Percentiles rank a stretch among this genome's conserved stretches.
phyloP scores from a whole-genome alignment of 1,140 invertebrate genomes.

The Drosophila aff. region DNA sequence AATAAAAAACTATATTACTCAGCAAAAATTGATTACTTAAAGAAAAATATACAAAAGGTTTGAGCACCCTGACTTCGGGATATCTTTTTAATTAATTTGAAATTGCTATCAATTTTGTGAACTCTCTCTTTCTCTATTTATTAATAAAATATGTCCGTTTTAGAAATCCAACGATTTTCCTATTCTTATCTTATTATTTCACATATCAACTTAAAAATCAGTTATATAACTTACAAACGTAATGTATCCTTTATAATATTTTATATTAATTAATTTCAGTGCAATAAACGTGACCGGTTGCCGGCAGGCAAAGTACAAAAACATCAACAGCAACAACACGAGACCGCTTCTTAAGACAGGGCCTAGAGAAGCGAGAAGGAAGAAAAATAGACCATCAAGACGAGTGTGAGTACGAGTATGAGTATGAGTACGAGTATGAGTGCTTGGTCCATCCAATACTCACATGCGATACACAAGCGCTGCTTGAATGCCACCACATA shows the following conservation, averaged over 20 bases:
- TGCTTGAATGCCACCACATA: constrained; percentile 27
- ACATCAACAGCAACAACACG: constrained; percentile 16
- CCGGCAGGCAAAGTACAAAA: constrained; percentile 50
- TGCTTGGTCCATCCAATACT: constrained; percentile 46
- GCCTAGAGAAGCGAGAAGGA: constrained; percentile 18
- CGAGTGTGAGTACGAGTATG: constrained; percentile 19
- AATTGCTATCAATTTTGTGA: not conserved
- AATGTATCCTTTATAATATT: no score
- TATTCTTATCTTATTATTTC: not conserved
- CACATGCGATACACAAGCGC: constrained; percentile 27
- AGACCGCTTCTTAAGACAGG: constrained; percentile 26
- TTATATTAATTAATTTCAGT: constrained; percentile 9
- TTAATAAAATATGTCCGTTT: not conserved
- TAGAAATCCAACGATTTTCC: no score
- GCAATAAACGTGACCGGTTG: constrained; percentile 73
- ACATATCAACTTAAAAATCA: not conserved
- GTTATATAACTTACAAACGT: not conserved
- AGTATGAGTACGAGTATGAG: constrained; percentile 23
- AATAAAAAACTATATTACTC: not conserved
- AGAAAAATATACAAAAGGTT: no score
- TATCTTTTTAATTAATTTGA: not conserved
- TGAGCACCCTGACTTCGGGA: not conserved
- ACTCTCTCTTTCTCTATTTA: not conserved
- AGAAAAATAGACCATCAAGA: constrained; percentile 54
- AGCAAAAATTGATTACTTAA: not conserved